Conservation (phyloP, 1,140 invertebrate genomes). For the Leptestheria dahalacensis region DNA sequence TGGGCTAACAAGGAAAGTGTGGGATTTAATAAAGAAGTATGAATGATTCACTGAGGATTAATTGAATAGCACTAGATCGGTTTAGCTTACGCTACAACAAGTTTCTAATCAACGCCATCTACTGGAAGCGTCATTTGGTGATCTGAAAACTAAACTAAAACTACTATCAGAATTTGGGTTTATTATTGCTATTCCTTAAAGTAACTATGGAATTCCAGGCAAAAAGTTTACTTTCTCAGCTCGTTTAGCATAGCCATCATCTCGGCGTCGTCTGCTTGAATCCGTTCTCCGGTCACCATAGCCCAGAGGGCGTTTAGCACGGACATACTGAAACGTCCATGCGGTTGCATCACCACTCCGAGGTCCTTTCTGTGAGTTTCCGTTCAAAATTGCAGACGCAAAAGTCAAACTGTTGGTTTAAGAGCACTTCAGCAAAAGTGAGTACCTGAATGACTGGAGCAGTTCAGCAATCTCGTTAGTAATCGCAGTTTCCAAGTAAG, state of each 20-base stretch:
- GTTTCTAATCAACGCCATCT: no score
- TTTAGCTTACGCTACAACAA: no score
- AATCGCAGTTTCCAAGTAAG: not conserved
- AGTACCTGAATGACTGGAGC: not conserved
- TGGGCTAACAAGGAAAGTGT: no score
- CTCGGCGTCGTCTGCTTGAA: not conserved
- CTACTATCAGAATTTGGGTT: no score
- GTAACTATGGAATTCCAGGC: not conserved
- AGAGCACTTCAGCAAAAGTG: not conserved
- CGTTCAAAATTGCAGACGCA: not conserved
- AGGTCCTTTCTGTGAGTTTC: not conserved
- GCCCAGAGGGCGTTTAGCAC: conserved; percentile 7
- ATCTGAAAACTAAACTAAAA: no score
- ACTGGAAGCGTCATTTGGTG: no score
- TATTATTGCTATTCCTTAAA: not conserved
- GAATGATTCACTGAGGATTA: no score
- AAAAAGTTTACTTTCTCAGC: not conserved
- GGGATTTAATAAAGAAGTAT: no score
- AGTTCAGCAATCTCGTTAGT: not conserved
- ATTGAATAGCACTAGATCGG: no score
- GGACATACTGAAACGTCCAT: not conserved
- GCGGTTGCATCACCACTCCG: not conserved
- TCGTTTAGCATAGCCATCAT: not conserved
- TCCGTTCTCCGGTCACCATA: not conserved
- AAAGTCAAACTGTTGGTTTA: not conserved